Evolutionary conservation across 1,140 invertebrate genomes (phyloP).

Genomic region (Atta texana): DNA sequence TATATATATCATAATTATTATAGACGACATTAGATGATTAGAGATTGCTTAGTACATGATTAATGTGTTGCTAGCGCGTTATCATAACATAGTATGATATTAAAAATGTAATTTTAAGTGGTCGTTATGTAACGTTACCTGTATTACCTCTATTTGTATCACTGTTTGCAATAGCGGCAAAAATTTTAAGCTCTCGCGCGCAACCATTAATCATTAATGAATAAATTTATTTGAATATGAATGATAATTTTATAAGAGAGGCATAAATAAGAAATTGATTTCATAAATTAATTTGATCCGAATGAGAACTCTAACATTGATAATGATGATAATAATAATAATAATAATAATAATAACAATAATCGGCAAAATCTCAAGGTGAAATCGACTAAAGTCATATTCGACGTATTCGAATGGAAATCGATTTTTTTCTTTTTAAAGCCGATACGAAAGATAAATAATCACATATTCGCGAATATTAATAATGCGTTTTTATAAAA

Average conservation of each 20-base stretch:
- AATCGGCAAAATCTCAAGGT: background rate
- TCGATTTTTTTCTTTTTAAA: background rate
- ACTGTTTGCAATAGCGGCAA: background rate
- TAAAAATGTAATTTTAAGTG: conserved; percentile 27
- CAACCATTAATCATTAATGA: background rate
- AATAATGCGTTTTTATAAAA: background rate
- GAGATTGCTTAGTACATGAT: background rate
- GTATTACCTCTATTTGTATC: conserved; percentile 1
- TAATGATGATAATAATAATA: background rate
- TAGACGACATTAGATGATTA: conserved; percentile 12
- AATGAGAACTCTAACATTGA: background rate
- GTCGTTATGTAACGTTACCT: background rate
- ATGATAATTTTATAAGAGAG: background rate
- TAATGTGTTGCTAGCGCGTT: background rate
- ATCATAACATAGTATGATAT: conserved; percentile 2
- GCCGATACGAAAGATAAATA: background rate
- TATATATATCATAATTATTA: background rate
- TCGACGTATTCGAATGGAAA: background rate
- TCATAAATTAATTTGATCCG: background rate
- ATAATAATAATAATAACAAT: background rate
- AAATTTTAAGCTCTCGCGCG: conserved; percentile 22
- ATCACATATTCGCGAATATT: background rate
- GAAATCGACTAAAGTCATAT: background rate
- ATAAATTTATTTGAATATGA: background rate
- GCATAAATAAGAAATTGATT: background rate